Evolutionary conservation across 2,888 invertebrate species (phyloP), one percentile per base, ranked within the genome.

Genomic region (Parnassius orleans): DNA sequence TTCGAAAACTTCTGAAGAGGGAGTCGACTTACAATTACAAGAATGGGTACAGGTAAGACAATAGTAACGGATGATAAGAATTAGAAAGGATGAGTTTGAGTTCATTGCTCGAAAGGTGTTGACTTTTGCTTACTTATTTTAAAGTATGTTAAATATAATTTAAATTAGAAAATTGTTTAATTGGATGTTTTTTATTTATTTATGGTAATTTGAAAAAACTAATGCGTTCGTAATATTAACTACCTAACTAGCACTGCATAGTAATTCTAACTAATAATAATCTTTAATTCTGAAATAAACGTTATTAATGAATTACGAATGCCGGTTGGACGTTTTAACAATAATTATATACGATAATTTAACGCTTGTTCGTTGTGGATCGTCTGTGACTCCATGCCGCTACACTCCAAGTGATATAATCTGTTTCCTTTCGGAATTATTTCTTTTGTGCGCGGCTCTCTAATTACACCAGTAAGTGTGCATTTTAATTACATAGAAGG

Each of bases 401-500:
- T 72, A 63, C 70, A 71, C 68, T 43, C 43, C 69, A 76, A 76
- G 71, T 74, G 84, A 84, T 86, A 83, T 73, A 76, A 87, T 87
- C 84, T 82, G 66, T 64, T 71, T 68, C 66, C 70, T 77, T 80
- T 78, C 74, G 74, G 77, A 82, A 80, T 79, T 73, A 82, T 83
- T 84, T 83, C 84, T 81, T 62, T 83, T 83, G 79, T 83, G 68
- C 70, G 69, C 60, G 67, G 75, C 77, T 67, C 79, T 79, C 80
- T 85, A 81, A 87, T 86, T 83, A 85, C 72, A 70, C 72, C 69
- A 74, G 77, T 79, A 81, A 78, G 80, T 78, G 76, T 83, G 82
- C 74, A 79, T 84, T 87, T 84, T 87, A 90, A 90, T 88, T 87
- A 84, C 77, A 87, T 75, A 72, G 81, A 75, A 77, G 84, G 84